phyloP scores from a whole-genome alignment of 1,140 invertebrate species.

The Tetragnatha versicolor region DNA sequence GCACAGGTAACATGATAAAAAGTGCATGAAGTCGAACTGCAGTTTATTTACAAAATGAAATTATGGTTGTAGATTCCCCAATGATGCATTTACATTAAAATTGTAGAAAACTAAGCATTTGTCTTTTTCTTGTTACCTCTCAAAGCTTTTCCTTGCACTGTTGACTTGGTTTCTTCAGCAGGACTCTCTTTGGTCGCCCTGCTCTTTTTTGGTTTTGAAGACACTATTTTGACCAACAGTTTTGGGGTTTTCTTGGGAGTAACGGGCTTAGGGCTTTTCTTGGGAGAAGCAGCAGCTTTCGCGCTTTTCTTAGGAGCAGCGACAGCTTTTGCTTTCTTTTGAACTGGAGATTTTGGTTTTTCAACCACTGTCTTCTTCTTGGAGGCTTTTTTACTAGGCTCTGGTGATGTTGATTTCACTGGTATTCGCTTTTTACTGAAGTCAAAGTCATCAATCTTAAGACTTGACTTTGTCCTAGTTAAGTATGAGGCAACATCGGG shows the following conservation, averaged over 20 bases:
- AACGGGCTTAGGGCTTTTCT: background rate
- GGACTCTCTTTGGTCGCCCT: background rate
- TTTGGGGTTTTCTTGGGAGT: background rate
- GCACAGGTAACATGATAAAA: too few relatives aligned
- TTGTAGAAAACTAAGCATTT: too few relatives aligned
- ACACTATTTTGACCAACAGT: constrained; percentile 25
- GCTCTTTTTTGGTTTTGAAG: constrained; percentile 3
- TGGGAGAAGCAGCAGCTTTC: background rate
- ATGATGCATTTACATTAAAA: too few relatives aligned
- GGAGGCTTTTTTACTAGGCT: background rate
- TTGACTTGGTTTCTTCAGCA: background rate
- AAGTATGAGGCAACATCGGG: constrained; percentile 39
- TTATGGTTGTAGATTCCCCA: too few relatives aligned
- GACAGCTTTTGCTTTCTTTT: background rate
- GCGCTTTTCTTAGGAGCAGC: background rate
- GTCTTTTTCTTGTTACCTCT: too few relatives aligned
- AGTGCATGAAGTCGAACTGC: too few relatives aligned
- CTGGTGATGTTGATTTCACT: background rate
- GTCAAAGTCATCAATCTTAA: constrained; percentile 40
- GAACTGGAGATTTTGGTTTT: background rate
- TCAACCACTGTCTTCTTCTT: constrained; percentile 12
- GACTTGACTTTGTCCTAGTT: constrained; percentile 12
- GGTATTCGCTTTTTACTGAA: constrained; percentile 25
- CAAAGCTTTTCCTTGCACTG: constrained; percentile 5
- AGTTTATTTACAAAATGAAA: too few relatives aligned